Base-by-base conservation (phyloP, 2,888 invertebrate genomes). In the Isoperla grammatica region DNA sequence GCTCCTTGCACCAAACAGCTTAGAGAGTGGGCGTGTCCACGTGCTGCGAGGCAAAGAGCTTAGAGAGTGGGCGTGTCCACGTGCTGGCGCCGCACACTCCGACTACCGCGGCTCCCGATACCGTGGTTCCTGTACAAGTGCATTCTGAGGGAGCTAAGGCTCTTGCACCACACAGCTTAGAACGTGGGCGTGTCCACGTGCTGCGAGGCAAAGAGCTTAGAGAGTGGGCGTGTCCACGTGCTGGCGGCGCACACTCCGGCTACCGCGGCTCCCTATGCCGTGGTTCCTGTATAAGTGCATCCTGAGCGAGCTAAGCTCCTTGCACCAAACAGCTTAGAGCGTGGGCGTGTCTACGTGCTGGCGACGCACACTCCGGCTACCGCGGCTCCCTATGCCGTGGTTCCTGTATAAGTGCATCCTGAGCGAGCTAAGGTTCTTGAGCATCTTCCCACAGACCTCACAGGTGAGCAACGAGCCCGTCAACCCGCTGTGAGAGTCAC, bases 391-490 rank as follows among this genome's bases (percentile, higher is more conserved):
- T 4, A 8, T 8, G 5, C 29, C 29, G 29, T 29, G 29, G 15
- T 23, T 23, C 4, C 57, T 46, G 20, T 56, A 62, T 3, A 56
- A 15, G 53, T 62, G 62, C 17, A 62, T 59, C 15, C 62, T 39
- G 13, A 62, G 43, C 23, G 56, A 56, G 39, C 59, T 49, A 8
- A 12, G 48, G 19, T 56, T 59, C 37, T 62, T 62, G 17, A 59
- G 56, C 5, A 17, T n/a, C 29, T 56, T 56, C 1, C 62, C 62
- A 56, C 62, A 62, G 6, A 23, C n/a, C 39, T 37, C 37, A 19
- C 62, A 62, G 5, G 45, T 8, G 22, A 59, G 56, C n/a, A 50
- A 56, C 2, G 40, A 56, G 13, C 37, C 45, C 13, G 19, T 40
- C 29, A 12, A 1, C 8, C 15, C 15, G 23, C 55, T 23, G 46